Evolutionary conservation across 2,888 invertebrate genomes (phyloP).

Genomic region (Leptinotarsa juncta): DNA sequence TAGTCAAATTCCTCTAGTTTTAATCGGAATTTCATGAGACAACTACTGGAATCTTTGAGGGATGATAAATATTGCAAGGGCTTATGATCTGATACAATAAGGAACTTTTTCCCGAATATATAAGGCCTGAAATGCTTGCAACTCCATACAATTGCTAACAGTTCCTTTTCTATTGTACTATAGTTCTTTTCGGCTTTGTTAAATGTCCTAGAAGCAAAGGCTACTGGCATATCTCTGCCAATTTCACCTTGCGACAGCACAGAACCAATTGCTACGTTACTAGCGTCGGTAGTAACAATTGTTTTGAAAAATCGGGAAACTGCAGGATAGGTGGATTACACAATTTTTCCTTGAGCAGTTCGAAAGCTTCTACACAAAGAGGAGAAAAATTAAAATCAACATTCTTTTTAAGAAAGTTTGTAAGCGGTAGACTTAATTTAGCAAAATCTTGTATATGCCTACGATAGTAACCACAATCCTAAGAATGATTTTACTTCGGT

Average conservation of each 20-base stretch:
- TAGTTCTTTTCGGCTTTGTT: conserved; percentile 19
- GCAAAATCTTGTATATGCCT: no score
- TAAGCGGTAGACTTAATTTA: no score
- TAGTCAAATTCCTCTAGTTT: not conserved
- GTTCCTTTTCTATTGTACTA: not conserved
- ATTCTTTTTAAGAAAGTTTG: not conserved
- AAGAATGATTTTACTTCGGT: no score
- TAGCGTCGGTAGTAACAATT: conserved; percentile 35
- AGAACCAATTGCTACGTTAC: conserved; percentile 34
- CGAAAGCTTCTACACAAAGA: not conserved
- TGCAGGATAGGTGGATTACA: conserved; percentile 17
- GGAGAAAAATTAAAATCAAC: not conserved
- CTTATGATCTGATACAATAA: not conserved
- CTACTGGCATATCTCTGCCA: conserved; percentile 35
- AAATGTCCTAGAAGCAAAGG: conserved; percentile 32
- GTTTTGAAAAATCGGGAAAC: conserved; percentile 37
- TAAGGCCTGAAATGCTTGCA: not conserved
- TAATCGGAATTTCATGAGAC: not conserved
- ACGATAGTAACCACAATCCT: no score
- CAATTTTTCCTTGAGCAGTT: not conserved
- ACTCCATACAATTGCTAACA: not conserved
- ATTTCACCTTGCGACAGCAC: conserved; percentile 39
- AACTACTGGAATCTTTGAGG: not conserved
- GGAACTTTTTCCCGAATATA: not conserved
- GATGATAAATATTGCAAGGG: not conserved